These are phyloP conservation scores for Rhagoletis zephyria DNA, from an alignment of 1,140 invertebrate species.

Conservation along the genomic window DNA sequence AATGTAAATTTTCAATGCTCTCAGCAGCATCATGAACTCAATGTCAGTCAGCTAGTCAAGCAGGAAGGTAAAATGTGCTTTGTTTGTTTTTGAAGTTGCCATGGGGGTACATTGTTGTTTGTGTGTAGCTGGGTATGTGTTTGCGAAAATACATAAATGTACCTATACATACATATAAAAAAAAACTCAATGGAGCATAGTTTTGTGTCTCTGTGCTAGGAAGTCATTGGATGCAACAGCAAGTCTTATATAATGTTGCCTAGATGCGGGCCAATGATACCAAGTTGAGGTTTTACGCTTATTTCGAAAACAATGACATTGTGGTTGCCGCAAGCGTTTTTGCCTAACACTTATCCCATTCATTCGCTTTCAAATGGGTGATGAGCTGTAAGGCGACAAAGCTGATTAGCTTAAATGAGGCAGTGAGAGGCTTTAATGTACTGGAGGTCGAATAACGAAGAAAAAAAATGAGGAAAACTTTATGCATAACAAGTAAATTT, in stretches of 20 bases:
- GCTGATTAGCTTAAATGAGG: not conserved
- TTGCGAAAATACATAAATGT: not conserved
- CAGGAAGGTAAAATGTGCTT: not conserved
- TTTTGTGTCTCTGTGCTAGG: not conserved
- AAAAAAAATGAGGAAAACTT: no score
- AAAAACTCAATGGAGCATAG: not conserved
- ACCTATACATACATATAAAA: not conserved
- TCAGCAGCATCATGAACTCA: not conserved
- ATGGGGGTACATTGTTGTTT: not conserved
- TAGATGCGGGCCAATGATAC: not conserved
- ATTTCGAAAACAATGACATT: not conserved
- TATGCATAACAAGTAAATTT: no score
- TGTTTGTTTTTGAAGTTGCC: not conserved
- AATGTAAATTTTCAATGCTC: slow-evolving; percentile 1
- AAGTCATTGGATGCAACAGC: not conserved
- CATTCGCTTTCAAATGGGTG: not conserved
- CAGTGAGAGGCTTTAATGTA: no score
- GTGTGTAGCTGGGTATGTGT: no score
- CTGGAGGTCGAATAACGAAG: no score
- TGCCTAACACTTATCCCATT: not conserved
- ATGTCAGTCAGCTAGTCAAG: slow-evolving; percentile 15
- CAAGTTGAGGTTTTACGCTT: not conserved
- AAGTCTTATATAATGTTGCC: not conserved
- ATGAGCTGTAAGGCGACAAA: not conserved
- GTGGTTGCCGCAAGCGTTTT: not conserved